A percentile compares a stretch with the other conserved stretches of the same genome.
Evolutionary conservation across 2,888 invertebrate genomes (phyloP).

Genomic region (Temnothorax rugatulus): DNA sequence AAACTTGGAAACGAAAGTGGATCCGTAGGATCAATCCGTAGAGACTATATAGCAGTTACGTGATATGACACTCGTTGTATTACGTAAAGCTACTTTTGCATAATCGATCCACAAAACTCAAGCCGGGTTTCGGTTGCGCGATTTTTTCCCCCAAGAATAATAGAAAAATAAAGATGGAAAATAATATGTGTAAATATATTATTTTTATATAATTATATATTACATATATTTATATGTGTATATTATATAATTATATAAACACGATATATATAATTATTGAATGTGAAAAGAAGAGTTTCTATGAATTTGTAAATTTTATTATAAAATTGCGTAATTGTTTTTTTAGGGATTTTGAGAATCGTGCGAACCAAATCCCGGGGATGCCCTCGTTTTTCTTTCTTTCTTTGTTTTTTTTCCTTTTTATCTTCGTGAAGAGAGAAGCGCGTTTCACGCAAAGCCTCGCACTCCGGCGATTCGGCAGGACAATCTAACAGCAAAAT

Average conservation of each 20-base stretch:
- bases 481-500: conserved; percentile 79
- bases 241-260: background rate
- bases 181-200: background rate
- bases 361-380: background rate
- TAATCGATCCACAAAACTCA: background rate
- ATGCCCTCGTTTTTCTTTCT: background rate
- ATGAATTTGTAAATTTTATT: background rate
- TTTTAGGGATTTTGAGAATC: background rate
- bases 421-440: conserved; percentile 22
- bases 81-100: background rate
- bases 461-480: conserved; percentile 75
- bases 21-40: background rate
- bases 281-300: background rate
- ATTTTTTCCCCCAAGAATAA: background rate
- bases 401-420: conserved; percentile 13
- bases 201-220: conserved; percentile 1
- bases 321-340: background rate
- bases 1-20: background rate
- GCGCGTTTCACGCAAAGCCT: conserved; percentile 34
- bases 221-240: background rate
- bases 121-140: background rate
- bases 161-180: background rate
- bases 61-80: background rate
- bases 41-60: background rate
- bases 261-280: background rate